Conservation (phyloP, 2,113 vertebrate genomes). For the Syngnathus scovelli region DNA sequence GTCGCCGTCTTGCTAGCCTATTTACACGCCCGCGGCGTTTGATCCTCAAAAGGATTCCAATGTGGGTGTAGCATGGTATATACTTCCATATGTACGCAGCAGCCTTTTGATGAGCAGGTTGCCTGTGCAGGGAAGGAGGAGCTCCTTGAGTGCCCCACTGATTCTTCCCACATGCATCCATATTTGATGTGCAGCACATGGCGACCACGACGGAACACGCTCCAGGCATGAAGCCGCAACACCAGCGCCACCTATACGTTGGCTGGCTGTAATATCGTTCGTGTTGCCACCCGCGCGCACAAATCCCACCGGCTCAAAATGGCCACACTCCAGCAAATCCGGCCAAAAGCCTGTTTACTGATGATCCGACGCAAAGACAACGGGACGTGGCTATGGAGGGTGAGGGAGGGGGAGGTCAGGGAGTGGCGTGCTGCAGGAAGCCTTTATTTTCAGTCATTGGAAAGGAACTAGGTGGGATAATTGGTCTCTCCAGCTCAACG, state of each 20-base stretch:
- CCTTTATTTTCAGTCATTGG: slow-evolving; percentile 52
- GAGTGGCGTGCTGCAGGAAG: slow-evolving; percentile 47
- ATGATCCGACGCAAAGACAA: slow-evolving; percentile 54
- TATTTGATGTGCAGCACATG: slow-evolving; percentile 52
- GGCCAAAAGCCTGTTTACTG: slow-evolving; percentile 59
- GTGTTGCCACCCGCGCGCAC: slow-evolving; percentile 39
- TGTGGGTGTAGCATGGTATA: slow-evolving; percentile 30
- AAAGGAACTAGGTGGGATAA: slow-evolving; percentile 58
- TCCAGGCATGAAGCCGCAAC: slow-evolving; percentile 27
- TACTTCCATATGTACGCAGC: slow-evolving; percentile 35
- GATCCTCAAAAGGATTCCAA: slow-evolving; percentile 46
- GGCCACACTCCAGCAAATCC: slow-evolving; percentile 56
- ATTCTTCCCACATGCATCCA: slow-evolving; percentile 49
- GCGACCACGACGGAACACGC: slow-evolving; percentile 13
- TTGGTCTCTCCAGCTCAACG: slow-evolving; percentile 60
- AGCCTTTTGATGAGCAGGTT: slow-evolving; percentile 43
- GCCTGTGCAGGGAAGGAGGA: background rate
- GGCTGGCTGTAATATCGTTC: slow-evolving; percentile 39
- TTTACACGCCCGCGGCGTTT: slow-evolving; percentile 40
- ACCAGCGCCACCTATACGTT: background rate
- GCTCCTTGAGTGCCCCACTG: slow-evolving; percentile 21
- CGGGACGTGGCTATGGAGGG: slow-evolving; percentile 36
- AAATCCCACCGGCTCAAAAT: slow-evolving; percentile 59
- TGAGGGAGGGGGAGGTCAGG: slow-evolving; percentile 27
- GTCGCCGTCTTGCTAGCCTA: slow-evolving; percentile 11